Evolutionary conservation across 1,140 invertebrate genomes (phyloP), one percentile per base, ranked within the genome.

Genomic region (Thaumetopoea pityocampa): DNA sequence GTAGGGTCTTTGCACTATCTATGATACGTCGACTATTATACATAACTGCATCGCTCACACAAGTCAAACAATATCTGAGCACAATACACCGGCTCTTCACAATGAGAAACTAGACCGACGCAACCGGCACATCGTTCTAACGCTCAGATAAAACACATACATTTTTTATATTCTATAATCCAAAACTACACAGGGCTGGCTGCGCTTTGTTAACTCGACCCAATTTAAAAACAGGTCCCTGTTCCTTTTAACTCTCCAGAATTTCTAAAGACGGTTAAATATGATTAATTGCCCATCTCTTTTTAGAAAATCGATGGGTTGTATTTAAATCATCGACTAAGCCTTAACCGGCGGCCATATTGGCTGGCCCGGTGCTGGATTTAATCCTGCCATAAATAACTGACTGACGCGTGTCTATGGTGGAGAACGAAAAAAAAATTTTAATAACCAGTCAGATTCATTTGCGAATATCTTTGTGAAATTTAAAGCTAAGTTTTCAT

Each of bases 281-380:
- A 68, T 67, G 69, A 73, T 67, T 64, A 67, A 69, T 69, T 70
- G 51, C 65, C 38, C 56, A 47, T 56, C 43, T 47, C 46, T 41
- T 67, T 67, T 72, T 54, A 54, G 52, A 56, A 52, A 73, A 66
- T 73, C 65, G 67, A 61, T 65, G 51, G 52, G 57, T 46, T 64
- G 56, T 62, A 60, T 63, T 71, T 71, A 74, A 74, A 74, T 71
- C 67, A 74, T 67, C 60, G 67, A 66, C 61, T 74, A 64, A 74
- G 59, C 41, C 42, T 35, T 11, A 28, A 41, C 46, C 40, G 54
- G 60, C 46, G 32, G 67, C 67, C 65, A 67, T 71, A 69, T 69
- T 70, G 65, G 60, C 51, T 55, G 46, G 49, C 16, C 37, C 43
- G 45, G 37, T 49, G 51, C 50, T 53, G 62, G 54, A 50, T 53